Conservation (phyloP, 2,888 invertebrate genomes). For the Hypsopygia costalis region DNA sequence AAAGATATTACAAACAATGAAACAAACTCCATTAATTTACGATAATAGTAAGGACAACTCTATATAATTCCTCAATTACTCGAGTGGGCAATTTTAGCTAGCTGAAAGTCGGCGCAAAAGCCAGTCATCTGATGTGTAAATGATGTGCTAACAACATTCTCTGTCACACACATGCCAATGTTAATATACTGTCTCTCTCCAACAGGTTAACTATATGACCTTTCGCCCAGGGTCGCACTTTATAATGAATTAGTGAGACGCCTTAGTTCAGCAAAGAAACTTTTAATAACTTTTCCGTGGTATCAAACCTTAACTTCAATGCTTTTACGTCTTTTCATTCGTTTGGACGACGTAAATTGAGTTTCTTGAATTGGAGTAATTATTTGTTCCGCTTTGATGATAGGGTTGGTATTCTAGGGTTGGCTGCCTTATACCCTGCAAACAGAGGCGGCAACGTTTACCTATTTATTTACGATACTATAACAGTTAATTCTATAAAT, state of each 20-base stretch:
- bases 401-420: not conserved
- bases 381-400: not conserved
- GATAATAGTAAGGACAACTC: slow-evolving; percentile 19
- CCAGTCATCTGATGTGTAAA: slow-evolving; percentile 64
- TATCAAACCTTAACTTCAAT: not conserved
- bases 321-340: not conserved
- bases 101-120: slow-evolving; percentile 46
- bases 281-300: not conserved
- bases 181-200: slow-evolving; percentile 18
- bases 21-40: too few species aligned
- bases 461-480: too few species aligned
- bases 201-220: slow-evolving; percentile 19
- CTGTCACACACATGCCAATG: slow-evolving; percentile 16
- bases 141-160: slow-evolving; percentile 40
- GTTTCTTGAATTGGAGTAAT: not conserved
- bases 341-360: not conserved
- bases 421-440: too few species aligned
- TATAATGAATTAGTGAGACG: slow-evolving; percentile 34
- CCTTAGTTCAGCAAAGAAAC: not conserved
- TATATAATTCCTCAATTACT: slow-evolving; percentile 40
- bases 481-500: too few species aligned
- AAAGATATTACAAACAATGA: too few species aligned
- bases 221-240: slow-evolving; percentile 19
- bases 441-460: too few species aligned
- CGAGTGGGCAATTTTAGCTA: slow-evolving; percentile 48